Conservation (phyloP, 2,797 vertebrate species). For the Liasis olivaceus region DNA sequence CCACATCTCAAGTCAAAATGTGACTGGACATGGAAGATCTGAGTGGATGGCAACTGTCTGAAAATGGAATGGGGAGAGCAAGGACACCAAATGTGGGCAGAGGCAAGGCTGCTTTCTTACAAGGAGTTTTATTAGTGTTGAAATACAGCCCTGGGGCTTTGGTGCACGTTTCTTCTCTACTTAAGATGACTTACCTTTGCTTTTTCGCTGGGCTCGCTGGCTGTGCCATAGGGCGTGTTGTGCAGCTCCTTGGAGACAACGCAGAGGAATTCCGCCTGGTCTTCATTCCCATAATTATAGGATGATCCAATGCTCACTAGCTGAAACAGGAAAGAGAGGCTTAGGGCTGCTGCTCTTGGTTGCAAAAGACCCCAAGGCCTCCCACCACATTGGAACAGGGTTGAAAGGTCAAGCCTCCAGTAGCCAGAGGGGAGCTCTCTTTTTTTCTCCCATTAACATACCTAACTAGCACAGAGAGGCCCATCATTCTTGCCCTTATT, state of each 20-base stretch:
- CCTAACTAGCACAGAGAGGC: neutral
- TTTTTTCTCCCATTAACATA: neutral
- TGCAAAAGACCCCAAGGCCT: neutral
- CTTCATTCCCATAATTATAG: slow-evolving; percentile 98
- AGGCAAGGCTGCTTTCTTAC: neutral
- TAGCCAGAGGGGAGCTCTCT: neutral
- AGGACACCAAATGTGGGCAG: neutral
- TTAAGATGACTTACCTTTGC: slow-evolving; percentile 87
- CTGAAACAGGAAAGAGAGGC: slow-evolving; percentile 67
- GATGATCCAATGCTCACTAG: slow-evolving; percentile 98
- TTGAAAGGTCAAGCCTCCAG: neutral
- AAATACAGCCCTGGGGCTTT: no score
- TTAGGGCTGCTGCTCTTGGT: neutral
- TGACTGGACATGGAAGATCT: no score
- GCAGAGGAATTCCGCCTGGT: slow-evolving; percentile 98
- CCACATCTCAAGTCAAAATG: no score
- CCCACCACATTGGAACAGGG: rapidly evolving
- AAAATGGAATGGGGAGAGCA: neutral
- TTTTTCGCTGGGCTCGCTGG: slow-evolving; percentile 96
- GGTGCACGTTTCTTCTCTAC: neutral
- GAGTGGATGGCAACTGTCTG: no score
- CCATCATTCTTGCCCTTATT: neutral
- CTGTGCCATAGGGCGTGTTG: slow-evolving; percentile 91
- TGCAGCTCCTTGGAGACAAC: slow-evolving; percentile 99
- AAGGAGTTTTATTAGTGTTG: neutral